Conservation (phyloP, 2,113 vertebrate genomes). For the Acrocephalus kingi region DNA sequence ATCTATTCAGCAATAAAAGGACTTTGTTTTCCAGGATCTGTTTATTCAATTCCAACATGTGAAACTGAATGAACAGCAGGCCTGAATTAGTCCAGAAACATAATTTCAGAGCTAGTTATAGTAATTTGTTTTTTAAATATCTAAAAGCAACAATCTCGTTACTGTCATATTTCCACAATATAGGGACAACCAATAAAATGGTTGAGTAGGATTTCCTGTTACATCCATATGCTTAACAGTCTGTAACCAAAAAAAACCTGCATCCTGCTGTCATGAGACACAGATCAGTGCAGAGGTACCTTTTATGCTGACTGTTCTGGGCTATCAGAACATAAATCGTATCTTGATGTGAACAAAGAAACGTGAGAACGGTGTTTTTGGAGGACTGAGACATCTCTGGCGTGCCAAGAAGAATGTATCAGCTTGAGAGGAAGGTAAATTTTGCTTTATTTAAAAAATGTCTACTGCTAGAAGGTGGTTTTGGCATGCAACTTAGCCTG, state of each 20-base stretch:
- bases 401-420: fast-evolving
- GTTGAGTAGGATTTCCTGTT: background rate
- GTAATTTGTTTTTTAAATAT: background rate
- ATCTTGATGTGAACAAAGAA: background rate
- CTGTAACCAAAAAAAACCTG: background rate
- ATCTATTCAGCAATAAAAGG: background rate
- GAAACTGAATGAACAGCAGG: background rate
- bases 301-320: background rate
- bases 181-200: background rate
- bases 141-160: fast-evolving
- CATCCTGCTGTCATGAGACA: background rate
- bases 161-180: background rate
- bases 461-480: background rate
- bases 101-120: background rate
- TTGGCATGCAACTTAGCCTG: background rate
- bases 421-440: background rate
- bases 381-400: background rate
- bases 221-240: background rate
- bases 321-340: fast-evolving
- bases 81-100: background rate
- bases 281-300: background rate
- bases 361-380: background rate
- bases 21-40: background rate
- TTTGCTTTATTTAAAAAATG: background rate
- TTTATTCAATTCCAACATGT: background rate